Evolutionary conservation across 2,797 vertebrate species (phyloP), one percentile per base, ranked within the genome.

Genomic region (Clarias platycephalus): DNA sequence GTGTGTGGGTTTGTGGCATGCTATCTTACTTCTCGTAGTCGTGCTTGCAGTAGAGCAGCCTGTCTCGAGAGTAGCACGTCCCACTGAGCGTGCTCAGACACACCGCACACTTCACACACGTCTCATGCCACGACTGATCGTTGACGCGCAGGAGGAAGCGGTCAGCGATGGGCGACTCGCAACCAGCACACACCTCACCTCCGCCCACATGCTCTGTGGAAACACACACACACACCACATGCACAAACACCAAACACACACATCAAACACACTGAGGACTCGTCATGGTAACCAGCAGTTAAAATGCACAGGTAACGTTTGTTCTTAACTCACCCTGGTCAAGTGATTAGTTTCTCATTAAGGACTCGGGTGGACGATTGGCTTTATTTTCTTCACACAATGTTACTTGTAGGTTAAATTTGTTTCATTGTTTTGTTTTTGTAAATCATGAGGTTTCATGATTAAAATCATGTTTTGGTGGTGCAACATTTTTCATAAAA

Each of bases 21-120:
- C 18, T n/a, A 24, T 83, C 96, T 95, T 95, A 97, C 97, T 97
- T 97, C 86, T 97, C 96, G 75, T 97, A 97, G 94, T 97, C 97
- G 57, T 96, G 96, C 70, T 96, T 97, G 94, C 97, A 97, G 93
- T 97, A 97, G 24, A 97, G 95, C 89, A 95, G 95, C 28, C 95
- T 94, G 92, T 97, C 95, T 75, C 96, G 95, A 80, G 94, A 96
- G 93, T 97, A 97, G 91, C 97, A 97, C 85, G 95, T 96, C 72
- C 96, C 96, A 1, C 94, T 93, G 68, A 97, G 96, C 0, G 92
- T 92, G 88, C 96, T 96, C 89, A 95, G 90, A 89, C 97, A 97
- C 84, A 95, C 95, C 0, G 94, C 90, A 71, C 97, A 97, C 93
- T 97, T 97, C 84, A 97, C 96, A 40, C 97, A 97, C 57, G 95